A percentile compares a stretch with the other conserved stretches of the same genome.
These are phyloP conservation scores for Antheraea yamamai DNA, from an alignment of 2,888 invertebrate species.

Conservation along the genomic window DNA sequence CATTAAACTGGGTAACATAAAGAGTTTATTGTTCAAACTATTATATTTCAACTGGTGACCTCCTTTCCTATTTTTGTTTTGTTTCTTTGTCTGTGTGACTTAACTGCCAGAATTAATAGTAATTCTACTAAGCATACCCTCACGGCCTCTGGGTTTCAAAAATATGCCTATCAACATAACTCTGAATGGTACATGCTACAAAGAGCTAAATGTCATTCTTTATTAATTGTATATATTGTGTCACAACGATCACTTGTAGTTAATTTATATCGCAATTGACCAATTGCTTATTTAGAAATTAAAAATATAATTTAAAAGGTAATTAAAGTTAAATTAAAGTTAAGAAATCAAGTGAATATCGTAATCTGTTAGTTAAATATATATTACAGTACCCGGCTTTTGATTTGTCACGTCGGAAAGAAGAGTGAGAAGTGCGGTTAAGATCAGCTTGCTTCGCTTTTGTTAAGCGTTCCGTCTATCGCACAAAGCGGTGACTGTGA, in stretches of 20 bases:
- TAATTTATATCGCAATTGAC: too few species aligned
- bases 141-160: not conserved
- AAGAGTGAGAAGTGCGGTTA: too few species aligned
- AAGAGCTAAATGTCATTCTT: not conserved
- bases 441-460: too few species aligned
- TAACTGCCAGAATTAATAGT: not conserved
- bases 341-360: too few species aligned
- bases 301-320: too few species aligned
- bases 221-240: not conserved
- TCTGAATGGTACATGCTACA: not conserved
- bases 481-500: too few species aligned
- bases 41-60: conserved; percentile 35
- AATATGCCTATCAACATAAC: not conserved
- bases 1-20: conserved; percentile 41
- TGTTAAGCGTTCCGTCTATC: too few species aligned
- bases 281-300: too few species aligned
- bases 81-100: not conserved
- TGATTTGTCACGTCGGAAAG: too few species aligned
- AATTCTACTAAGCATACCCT: not conserved
- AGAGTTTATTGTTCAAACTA: conserved; percentile 36
- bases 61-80: conserved; percentile 17
- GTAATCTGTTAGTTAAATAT: too few species aligned
- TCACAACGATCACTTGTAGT: not conserved
- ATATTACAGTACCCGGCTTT: too few species aligned
- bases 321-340: too few species aligned